Conservation (phyloP, 2,888 invertebrate genomes). For the Syritta pipiens region DNA sequence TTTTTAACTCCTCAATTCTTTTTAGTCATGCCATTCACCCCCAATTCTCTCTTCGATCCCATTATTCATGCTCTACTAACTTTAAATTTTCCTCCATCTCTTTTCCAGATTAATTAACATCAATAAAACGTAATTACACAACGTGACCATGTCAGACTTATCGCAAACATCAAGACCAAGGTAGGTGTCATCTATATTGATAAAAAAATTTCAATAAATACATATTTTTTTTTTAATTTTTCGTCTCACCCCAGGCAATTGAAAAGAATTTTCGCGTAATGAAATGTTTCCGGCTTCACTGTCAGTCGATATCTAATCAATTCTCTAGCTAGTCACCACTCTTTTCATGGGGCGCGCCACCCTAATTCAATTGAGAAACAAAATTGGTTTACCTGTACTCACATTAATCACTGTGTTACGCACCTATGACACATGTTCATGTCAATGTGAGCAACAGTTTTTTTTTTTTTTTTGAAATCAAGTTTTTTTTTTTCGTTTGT, state of each 20-base stretch:
- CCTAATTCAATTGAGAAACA: background rate
- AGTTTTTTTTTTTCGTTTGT: no score
- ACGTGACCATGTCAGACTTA: conserved; percentile 5
- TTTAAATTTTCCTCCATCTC: background rate
- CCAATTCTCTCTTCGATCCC: background rate
- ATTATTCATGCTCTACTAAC: no score
- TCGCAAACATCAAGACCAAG: conserved; percentile 6
- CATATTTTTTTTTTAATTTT: conserved; percentile 13
- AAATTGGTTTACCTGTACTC: background rate
- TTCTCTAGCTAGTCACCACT: background rate
- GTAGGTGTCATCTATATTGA: conserved; percentile 4
- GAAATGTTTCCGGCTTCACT: conserved; percentile 25
- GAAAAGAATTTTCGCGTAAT: conserved; percentile 2
- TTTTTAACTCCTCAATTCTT: background rate
- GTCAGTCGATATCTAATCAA: conserved; percentile 38
- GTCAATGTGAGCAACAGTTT: no score
- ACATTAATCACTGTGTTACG: conserved; percentile 31
- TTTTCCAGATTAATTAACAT: no score
- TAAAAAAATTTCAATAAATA: background rate
- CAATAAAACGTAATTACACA: conserved; percentile 6
- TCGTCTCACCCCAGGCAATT: background rate
- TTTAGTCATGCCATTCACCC: background rate
- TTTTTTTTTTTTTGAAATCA: no score
- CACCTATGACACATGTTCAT: conserved; percentile 15
- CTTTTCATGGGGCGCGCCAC: conserved; percentile 4